These are phyloP conservation scores for Heliconius congener DNA, from an alignment of 1,140 invertebrate species.

Conservation along the genomic window DNA sequence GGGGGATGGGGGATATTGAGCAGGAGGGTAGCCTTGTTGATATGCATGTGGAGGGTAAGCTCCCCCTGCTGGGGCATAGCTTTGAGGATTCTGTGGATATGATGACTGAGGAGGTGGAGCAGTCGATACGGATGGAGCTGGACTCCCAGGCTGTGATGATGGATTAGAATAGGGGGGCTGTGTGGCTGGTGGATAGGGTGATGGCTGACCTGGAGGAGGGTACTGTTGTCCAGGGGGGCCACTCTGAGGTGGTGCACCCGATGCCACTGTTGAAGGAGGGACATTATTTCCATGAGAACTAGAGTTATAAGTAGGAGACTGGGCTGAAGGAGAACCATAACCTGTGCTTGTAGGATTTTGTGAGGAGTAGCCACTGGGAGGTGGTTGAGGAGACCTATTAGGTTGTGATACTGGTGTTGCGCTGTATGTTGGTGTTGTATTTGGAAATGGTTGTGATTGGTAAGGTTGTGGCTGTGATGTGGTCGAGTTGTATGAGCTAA, in stretches of 20 bases:
- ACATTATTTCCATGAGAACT: constrained; percentile 74
- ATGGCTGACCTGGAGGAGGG: constrained; percentile 70
- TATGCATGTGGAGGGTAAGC: constrained; percentile 79
- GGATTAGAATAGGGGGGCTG: constrained; percentile 80
- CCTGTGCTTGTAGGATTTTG: constrained; percentile 72
- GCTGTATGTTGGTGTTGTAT: constrained; percentile 76
- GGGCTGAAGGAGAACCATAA: constrained; percentile 78
- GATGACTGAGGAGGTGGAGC: constrained; percentile 69
- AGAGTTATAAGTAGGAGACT: constrained; percentile 77
- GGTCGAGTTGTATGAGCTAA: constrained; percentile 74
- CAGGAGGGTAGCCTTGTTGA: constrained; percentile 76
- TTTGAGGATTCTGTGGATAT: constrained; percentile 71
- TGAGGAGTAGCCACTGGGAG: constrained; percentile 67
- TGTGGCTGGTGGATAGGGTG: constrained; percentile 71
- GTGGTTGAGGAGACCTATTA: constrained; percentile 78
- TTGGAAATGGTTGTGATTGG: constrained; percentile 77
- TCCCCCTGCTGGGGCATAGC: constrained; percentile 71
- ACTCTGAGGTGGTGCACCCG: constrained; percentile 56
- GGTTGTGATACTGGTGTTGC: constrained; percentile 77
- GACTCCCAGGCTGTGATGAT: constrained; percentile 78
- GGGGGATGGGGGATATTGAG: constrained; percentile 76
- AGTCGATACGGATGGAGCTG: constrained; percentile 72
- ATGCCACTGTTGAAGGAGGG: constrained; percentile 62
- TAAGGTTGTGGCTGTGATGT: constrained; percentile 74
- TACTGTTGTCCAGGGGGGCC: constrained; percentile 69